Evolutionary conservation across 2,797 vertebrate species (phyloP), one percentile per base, ranked within the genome.

Genomic region (Mionectes olivaceus): DNA sequence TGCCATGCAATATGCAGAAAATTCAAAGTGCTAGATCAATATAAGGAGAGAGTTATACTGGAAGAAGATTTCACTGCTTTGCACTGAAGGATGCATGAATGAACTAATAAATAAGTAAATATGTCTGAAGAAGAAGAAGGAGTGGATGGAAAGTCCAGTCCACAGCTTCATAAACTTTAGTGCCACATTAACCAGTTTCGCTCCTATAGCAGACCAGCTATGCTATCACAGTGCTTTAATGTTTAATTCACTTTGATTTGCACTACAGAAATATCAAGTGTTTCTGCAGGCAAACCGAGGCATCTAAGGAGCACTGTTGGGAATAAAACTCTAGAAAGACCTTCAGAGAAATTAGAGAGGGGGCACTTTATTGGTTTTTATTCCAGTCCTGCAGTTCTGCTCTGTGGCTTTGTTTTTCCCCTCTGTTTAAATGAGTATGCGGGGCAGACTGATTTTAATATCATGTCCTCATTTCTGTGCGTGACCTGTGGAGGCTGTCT

Each of bases 241-340:
- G 97, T 98, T 98, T 97, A 96, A 98, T 98, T 98, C 97, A 90
- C 96, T 98, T 98, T 97, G 96, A 98, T 98, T 97, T 96, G 89
- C 93, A 96, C 90, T 96, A 90, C 33, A 77, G 94, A 95, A 96
- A 93, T 95, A 96, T 86, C 95, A 95, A 96, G 56, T 95, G 56
- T 97, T 98, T 97, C 96, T 97, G 65, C 59, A 94, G 97, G 96
- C 95, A 96, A 96, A 93, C 87, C 49, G 3, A 97, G 90, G 96
- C 93, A 96, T 97, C 94, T 94, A 76, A 97, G 94, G 79, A 96
- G 91, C 28, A 93, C 96, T 93, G 94, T 73, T 95, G 96, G 95
- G 96, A 97, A 97, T 96, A 92, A 95, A 95, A 95, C 94, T 96
- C 94, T 76, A 93, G 89, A 92, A 96, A 96, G 90, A 94, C 93